phyloP scores from a whole-genome alignment of 2,113 vertebrate species.

The Dipodomys spectabilis region DNA sequence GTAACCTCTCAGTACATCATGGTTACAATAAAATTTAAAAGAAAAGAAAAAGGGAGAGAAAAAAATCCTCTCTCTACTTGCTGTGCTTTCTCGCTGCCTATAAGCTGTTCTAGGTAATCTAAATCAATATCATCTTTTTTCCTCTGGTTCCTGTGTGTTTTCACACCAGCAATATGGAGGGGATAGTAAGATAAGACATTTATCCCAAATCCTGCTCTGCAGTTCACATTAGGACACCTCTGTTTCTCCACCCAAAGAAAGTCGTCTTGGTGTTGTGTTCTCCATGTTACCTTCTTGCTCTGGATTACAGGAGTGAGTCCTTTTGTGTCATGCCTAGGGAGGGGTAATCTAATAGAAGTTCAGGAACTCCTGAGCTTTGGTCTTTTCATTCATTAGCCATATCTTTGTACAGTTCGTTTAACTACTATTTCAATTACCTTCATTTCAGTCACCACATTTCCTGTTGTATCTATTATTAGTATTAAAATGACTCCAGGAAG shows the following conservation, averaged over 20 bases:
- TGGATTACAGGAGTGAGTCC: neutral
- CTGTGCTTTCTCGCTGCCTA: neutral
- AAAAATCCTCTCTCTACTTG: neutral
- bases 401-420: neutral
- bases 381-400: neutral
- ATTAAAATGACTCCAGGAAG: conserved; percentile 8
- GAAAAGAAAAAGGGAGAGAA: neutral
- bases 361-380: neutral
- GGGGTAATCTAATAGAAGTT: neutral
- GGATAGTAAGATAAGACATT: neutral
- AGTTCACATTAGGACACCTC: neutral
- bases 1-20: no score
- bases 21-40: no score
- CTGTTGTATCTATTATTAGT: neutral
- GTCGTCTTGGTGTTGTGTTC: neutral
- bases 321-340: neutral
- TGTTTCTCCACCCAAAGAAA: neutral
- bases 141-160: neutral
- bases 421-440: neutral
- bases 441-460: neutral
- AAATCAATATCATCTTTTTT: neutral
- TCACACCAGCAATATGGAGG: neutral
- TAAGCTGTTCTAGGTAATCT: neutral
- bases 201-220: no score
- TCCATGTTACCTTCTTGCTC: neutral